These are phyloP conservation scores for Drosophila truncata DNA, from an alignment of 1,140 invertebrate genomes.

Conservation along the genomic window DNA sequence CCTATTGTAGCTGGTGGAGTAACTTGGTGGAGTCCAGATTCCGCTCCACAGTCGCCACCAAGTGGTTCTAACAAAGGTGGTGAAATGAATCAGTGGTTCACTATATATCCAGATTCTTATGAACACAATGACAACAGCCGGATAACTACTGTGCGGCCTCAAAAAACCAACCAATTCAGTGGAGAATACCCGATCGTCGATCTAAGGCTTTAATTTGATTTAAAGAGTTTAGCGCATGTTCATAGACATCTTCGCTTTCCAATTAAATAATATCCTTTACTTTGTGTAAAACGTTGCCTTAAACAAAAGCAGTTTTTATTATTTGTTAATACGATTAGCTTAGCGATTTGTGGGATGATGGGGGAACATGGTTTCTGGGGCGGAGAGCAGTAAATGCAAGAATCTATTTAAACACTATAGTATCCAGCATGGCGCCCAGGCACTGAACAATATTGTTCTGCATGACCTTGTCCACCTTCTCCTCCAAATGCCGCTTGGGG, in stretches of 20 bases:
- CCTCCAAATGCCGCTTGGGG: constrained; percentile 99
- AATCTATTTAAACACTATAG: constrained; percentile 94
- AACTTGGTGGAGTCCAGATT: background rate
- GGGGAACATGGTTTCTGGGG: constrained; percentile 16
- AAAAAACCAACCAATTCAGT: no score
- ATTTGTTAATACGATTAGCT: constrained; percentile 51
- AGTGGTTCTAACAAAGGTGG: background rate
- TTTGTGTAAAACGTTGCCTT: constrained; percentile 71
- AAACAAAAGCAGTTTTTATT: constrained; percentile 66
- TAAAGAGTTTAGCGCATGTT: background rate
- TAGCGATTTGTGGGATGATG: constrained; percentile 43
- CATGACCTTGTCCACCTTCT: constrained; percentile 99
- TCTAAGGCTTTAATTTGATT: background rate
- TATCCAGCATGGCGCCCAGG: constrained; percentile 99
- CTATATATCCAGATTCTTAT: background rate
- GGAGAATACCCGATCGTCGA: background rate
- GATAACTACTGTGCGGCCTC: background rate
- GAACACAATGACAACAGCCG: background rate
- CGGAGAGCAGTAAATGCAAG: constrained; percentile 40
- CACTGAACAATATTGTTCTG: constrained; percentile 99
- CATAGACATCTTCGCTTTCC: background rate
- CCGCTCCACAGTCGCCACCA: background rate
- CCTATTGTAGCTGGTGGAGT: background rate
- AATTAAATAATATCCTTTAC: constrained; percentile 1
- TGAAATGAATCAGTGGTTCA: constrained; percentile 2